Conservation (phyloP, 2,888 invertebrate species). For the Eupithecia centaureata region DNA sequence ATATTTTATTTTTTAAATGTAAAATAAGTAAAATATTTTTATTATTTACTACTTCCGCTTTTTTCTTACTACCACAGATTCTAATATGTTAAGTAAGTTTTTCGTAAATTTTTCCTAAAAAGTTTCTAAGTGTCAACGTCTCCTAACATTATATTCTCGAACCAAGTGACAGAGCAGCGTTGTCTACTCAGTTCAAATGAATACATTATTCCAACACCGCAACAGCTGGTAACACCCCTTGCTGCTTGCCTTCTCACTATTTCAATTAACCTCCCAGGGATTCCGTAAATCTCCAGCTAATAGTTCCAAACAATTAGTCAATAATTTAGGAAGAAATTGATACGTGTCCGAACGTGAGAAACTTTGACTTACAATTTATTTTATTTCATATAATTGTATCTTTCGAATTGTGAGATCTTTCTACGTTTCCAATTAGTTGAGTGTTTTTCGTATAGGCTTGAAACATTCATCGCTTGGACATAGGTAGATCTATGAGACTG, state of each 20-base stretch:
- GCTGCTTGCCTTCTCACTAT: constrained; percentile 48
- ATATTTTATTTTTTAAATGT: neutral
- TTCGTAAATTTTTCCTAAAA: no score
- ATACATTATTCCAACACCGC: constrained; percentile 8
- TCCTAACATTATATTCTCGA: neutral
- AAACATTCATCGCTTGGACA: neutral
- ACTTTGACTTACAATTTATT: constrained; percentile 28
- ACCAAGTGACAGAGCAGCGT: neutral
- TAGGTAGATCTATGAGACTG: neutral
- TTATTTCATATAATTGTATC: constrained; percentile 34
- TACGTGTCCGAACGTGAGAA: constrained; percentile 41
- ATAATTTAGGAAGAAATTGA: constrained; percentile 43
- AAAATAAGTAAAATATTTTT: no score
- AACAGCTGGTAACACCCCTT: constrained; percentile 38
- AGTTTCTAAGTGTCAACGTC: no score
- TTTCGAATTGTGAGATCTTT: constrained; percentile 27
- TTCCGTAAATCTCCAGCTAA: constrained; percentile 39
- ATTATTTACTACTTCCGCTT: no score
- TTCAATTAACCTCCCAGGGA: constrained; percentile 44
- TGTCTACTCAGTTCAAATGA: neutral
- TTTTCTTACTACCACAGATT: no score
- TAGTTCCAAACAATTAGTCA: constrained; percentile 45
- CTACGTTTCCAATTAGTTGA: constrained; percentile 30
- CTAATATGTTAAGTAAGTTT: no score
- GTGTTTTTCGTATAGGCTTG: neutral